Percentiles rank a stretch among this genome's conserved stretches.
phyloP scores from a whole-genome alignment of 1,140 invertebrate genomes.

The Sogatella furcifera region DNA sequence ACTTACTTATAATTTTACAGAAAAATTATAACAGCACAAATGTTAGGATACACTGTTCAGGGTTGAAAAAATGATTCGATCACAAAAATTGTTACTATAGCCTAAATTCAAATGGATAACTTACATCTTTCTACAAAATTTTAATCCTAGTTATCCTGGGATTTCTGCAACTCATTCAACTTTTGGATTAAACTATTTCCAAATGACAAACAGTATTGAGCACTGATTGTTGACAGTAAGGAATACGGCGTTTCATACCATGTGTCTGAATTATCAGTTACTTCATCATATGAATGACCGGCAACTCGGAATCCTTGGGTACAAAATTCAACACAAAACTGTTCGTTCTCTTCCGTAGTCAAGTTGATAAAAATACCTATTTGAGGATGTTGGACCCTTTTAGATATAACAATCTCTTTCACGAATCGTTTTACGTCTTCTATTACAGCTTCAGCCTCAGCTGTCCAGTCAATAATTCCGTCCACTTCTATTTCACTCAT shows the following conservation, averaged over 20 bases:
- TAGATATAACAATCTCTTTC: background rate
- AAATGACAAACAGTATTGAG: background rate
- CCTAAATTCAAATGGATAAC: too few species aligned
- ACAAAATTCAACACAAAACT: background rate
- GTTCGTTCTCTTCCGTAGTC: background rate
- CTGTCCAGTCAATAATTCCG: background rate
- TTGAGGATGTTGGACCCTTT: background rate
- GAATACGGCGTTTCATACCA: constrained; percentile 1
- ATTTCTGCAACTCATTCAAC: background rate
- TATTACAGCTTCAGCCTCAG: background rate
- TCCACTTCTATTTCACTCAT: background rate
- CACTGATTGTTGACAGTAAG: background rate
- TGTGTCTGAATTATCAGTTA: background rate
- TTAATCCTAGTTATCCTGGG: too few species aligned
- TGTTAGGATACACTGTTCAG: too few species aligned
- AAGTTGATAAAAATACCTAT: background rate
- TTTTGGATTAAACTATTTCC: background rate
- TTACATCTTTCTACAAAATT: too few species aligned
- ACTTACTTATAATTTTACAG: too few species aligned
- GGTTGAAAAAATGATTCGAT: too few species aligned
- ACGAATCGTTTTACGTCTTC: background rate
- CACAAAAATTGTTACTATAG: too few species aligned
- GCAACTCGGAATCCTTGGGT: background rate
- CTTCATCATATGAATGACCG: background rate
- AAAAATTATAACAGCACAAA: too few species aligned